Evolutionary conservation across 2,113 vertebrate genomes (phyloP).

Genomic region (Semnopithecus entellus): DNA sequence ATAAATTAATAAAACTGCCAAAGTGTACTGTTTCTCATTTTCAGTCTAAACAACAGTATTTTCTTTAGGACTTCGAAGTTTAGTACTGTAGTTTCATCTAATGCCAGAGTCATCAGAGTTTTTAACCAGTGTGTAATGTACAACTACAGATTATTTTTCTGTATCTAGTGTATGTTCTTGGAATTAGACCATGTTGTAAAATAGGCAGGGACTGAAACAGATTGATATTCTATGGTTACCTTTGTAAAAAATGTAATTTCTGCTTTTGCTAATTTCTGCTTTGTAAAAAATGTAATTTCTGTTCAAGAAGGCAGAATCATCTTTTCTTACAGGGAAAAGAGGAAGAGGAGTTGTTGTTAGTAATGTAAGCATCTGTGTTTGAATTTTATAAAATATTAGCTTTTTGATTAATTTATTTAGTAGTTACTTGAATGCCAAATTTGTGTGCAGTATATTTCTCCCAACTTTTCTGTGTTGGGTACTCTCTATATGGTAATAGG

Average conservation of each 20-base stretch:
- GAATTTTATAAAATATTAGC: background rate
- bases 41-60: background rate
- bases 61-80: background rate
- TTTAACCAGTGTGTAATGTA: background rate
- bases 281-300: background rate
- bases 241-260: background rate
- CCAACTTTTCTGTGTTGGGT: background rate
- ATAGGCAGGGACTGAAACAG: background rate
- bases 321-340: background rate
- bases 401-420: background rate
- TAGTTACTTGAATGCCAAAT: background rate
- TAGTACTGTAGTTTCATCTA: background rate
- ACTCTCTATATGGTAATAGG: background rate
- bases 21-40: conserved; percentile 29
- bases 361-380: background rate
- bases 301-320: background rate
- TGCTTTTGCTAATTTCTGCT: background rate
- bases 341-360: background rate
- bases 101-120: background rate
- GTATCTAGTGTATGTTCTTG: background rate
- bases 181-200: background rate
- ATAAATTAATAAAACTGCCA: conserved; percentile 44
- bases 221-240: background rate
- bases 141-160: background rate
- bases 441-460: background rate